Conservation (phyloP, 2,888 invertebrate genomes). For the Ctenicera cuprea region DNA sequence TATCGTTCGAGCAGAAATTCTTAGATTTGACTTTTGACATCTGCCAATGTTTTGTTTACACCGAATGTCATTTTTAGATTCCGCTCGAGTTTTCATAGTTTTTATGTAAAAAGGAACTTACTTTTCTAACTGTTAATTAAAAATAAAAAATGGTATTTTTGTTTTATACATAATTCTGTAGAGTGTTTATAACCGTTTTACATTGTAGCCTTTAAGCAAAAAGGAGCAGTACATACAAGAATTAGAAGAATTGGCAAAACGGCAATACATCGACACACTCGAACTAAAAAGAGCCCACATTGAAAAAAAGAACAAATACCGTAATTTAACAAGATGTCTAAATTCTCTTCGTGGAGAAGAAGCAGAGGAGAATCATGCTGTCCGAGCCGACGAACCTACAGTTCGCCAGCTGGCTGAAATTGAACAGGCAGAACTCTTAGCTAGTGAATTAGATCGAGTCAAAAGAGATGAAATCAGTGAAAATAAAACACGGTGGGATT, state of each 20-base stretch:
- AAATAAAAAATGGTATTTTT: no score
- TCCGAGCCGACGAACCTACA: slow-evolving; percentile 56
- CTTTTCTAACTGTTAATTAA: no score
- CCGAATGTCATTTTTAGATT: no score
- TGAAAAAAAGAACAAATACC: slow-evolving; percentile 63
- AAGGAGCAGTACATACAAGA: slow-evolving; percentile 6
- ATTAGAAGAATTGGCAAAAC: slow-evolving; percentile 57
- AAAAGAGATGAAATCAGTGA: slow-evolving; percentile 68
- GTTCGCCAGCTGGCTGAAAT: slow-evolving; percentile 59
- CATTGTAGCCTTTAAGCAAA: slow-evolving; percentile 3
- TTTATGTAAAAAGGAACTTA: no score
- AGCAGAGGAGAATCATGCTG: slow-evolving; percentile 58
- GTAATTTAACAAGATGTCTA: slow-evolving; percentile 64
- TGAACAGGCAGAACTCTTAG: slow-evolving; percentile 52
- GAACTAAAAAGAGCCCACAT: slow-evolving; percentile 61
- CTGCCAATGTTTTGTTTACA: no score
- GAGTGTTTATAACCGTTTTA: no score
- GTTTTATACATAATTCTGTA: no score
- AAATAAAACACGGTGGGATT: slow-evolving; percentile 64
- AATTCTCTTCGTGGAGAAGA: slow-evolving; percentile 63
- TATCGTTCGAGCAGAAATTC: no score
- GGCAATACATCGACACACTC: slow-evolving; percentile 56
- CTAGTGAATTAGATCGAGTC: slow-evolving; percentile 64
- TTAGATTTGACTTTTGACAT: no score
- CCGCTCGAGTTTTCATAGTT: no score